A percentile compares a stretch with the other conserved stretches of the same genome.
Evolutionary conservation across 2,888 invertebrate genomes (phyloP).

Genomic region (Erebia palarica): DNA sequence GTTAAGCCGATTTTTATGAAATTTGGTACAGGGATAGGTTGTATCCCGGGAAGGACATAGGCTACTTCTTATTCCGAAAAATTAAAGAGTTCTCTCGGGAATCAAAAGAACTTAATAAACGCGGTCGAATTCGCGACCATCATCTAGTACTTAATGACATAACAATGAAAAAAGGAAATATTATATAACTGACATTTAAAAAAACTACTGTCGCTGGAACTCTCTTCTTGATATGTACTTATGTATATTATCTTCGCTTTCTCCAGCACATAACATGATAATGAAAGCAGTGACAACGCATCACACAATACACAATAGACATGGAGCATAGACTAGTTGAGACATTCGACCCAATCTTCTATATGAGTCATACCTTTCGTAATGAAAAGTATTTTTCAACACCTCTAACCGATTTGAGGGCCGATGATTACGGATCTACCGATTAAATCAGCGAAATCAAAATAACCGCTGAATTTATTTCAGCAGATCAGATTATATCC

Average conservation of each 20-base stretch:
- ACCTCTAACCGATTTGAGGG: not conserved
- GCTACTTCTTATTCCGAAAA: too few species aligned
- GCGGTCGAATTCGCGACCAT: too few species aligned
- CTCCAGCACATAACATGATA: slow-evolving; percentile 63
- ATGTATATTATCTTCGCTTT: slow-evolving; percentile 61
- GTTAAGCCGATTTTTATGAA: too few species aligned
- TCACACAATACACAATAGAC: slow-evolving; percentile 67
- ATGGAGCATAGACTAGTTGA: slow-evolving; percentile 41
- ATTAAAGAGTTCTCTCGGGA: too few species aligned
- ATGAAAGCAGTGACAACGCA: slow-evolving; percentile 63
- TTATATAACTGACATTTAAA: not conserved
- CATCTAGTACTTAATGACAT: not conserved
- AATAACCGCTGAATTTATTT: too few species aligned
- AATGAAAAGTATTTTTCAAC: not conserved
- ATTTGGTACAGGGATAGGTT: too few species aligned
- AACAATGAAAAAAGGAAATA: not conserved
- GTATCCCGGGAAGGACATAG: too few species aligned
- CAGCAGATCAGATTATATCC: too few species aligned
- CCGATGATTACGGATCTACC: too few species aligned
- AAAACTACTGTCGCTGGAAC: not conserved
- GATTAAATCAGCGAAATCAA: too few species aligned
- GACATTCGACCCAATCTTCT: slow-evolving; percentile 44
- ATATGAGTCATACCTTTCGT: slow-evolving; percentile 21
- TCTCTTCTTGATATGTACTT: not conserved
- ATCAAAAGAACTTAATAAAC: too few species aligned